Percentiles rank a stretch among this genome's conserved stretches.
Conservation (phyloP, 2,797 vertebrate species). For the Spinus pinus region DNA sequence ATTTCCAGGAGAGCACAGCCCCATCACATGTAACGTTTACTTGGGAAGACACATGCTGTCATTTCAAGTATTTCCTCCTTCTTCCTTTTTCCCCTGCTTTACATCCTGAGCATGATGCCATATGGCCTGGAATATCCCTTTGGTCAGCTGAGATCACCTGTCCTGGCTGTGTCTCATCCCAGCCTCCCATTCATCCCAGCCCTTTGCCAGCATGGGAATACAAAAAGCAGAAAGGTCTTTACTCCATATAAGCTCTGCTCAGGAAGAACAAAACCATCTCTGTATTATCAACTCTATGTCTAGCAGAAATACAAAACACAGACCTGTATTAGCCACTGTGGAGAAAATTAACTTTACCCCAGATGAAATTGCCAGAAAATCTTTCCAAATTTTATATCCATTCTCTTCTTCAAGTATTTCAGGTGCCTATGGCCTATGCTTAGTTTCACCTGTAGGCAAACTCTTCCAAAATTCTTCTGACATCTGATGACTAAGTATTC, state of each 20-base stretch:
- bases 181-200: accelerated
- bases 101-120: neutral
- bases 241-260: neutral
- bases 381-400: neutral
- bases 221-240: neutral
- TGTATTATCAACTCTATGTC: neutral
- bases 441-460: neutral
- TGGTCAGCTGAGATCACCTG: neutral
- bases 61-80: neutral
- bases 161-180: neutral
- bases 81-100: neutral
- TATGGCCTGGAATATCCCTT: neutral
- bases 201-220: neutral
- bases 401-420: neutral
- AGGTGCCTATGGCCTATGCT: neutral
- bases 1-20: neutral
- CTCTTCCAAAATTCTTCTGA: neutral
- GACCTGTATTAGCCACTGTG: neutral
- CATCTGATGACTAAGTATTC: neutral
- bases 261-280: neutral
- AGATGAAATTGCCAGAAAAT: neutral
- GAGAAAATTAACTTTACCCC: neutral
- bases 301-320: neutral
- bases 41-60: neutral
- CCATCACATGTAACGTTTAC: neutral